These are phyloP conservation scores for Melipona quadrifasciata DNA, from an alignment of 1,140 invertebrate genomes.

Conservation along the genomic window DNA sequence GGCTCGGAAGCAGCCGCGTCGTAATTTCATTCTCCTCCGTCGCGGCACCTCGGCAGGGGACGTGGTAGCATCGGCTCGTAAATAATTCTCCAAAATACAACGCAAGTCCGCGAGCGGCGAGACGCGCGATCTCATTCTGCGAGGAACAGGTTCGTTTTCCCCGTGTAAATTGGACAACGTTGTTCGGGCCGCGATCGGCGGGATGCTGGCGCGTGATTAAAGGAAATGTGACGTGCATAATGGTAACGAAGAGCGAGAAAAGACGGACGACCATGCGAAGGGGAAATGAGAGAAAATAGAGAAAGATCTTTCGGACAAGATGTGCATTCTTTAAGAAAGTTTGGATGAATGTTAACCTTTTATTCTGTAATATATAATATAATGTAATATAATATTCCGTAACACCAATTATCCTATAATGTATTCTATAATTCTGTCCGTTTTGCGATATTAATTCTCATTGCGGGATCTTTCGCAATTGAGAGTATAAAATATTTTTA, in stretches of 20 bases:
- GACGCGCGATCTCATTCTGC: neutral
- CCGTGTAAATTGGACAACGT: neutral
- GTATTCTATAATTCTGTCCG: no score
- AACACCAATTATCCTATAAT: no score
- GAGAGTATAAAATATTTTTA: no score
- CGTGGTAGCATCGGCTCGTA: neutral
- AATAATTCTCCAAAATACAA: slow-evolving; percentile 4
- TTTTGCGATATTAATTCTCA: no score
- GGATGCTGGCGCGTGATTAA: neutral
- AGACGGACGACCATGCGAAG: neutral
- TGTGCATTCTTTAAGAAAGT: no score
- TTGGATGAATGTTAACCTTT: no score
- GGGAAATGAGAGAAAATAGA: neutral
- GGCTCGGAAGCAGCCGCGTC: neutral
- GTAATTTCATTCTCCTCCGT: slow-evolving; percentile 3
- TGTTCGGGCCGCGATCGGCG: neutral
- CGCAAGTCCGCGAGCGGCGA: no score
- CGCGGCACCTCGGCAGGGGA: neutral
- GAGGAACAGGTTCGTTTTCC: neutral
- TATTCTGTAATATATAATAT: no score
- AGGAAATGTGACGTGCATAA: neutral
- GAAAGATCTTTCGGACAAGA: no score
- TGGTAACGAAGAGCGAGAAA: neutral
- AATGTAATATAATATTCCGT: no score
- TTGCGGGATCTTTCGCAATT: no score